Evolutionary conservation across 2,888 invertebrate species (phyloP), one percentile per base, ranked within the genome.

Genomic region (Pristionchus exspectatus): DNA sequence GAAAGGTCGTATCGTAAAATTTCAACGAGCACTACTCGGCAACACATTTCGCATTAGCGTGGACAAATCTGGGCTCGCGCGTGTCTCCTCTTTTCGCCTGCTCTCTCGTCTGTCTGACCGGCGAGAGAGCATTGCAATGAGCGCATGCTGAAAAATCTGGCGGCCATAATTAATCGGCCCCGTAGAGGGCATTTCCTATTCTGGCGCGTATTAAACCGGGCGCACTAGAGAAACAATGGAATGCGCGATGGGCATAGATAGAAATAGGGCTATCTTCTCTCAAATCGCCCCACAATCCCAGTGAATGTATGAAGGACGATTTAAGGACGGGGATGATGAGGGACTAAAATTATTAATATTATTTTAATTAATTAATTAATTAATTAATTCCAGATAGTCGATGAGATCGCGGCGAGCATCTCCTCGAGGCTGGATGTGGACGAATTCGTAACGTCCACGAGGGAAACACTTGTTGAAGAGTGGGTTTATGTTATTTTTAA

Each of bases 1-100:
- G 33, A 44, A 44, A 44, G 50, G 81, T 81, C 81, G 81, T 81
- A 81, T 81, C 81, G 50, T 81, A 54, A 81, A 81, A 50, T 81
- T 27, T 44, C 16, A 27, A 50, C n/a, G 50, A 54, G n/a, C n/a
- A 44, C 14, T 74, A 33, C 33, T 7, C 16, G 54, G 81, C 81
- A 81, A 81, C 81, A 81, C 81, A 81, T 81, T 50, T 24, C 72
- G 44, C 44, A 50, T 50, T 50, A 50, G 5, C 44, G 44, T 50
- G 44, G 44, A 50, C 12, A 50, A 50, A 50, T 50, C 44, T 3
- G 44, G 44, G 10, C 44, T 50, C 38, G 38, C 38, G n/a, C n/a
- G 44, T 44, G 44, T 50, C 44, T 50, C 44, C 44, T 50, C 44
- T 7, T 50, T 50, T 3, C 10, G 44, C 44, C 44, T 50, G 44